Conservation (phyloP, 1,140 invertebrate genomes). For the Tetramorium simillimum region DNA sequence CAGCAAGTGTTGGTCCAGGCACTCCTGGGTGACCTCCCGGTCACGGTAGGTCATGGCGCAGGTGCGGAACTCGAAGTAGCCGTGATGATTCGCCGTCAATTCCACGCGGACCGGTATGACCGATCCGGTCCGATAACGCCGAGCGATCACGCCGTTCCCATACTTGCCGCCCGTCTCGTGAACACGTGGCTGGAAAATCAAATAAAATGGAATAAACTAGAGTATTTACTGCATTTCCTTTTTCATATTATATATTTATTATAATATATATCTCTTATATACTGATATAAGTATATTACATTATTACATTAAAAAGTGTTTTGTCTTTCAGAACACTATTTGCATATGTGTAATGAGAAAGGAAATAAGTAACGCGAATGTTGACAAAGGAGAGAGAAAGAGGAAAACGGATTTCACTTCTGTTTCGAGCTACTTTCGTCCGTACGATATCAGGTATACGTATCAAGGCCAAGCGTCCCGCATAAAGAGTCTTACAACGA, state of each 20-base stretch:
- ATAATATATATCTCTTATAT: neutral
- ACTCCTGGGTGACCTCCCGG: slow-evolving; percentile 89
- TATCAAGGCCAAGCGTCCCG: slow-evolving; percentile 31
- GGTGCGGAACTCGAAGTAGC: slow-evolving; percentile 95
- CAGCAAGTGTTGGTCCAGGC: slow-evolving; percentile 91
- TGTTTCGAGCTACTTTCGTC: slow-evolving; percentile 25
- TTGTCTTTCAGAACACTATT: neutral
- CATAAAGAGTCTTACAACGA: neutral
- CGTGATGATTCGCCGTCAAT: slow-evolving; percentile 92
- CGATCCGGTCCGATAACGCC: slow-evolving; percentile 89
- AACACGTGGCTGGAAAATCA: slow-evolving; percentile 87
- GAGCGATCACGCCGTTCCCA: slow-evolving; percentile 92
- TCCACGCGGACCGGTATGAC: slow-evolving; percentile 91
- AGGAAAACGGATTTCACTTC: slow-evolving; percentile 19
- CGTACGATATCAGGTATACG: neutral
- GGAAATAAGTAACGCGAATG: neutral
- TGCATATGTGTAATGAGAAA: neutral
- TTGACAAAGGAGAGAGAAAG: neutral
- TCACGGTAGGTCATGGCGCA: slow-evolving; percentile 88
- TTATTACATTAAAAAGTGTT: neutral
- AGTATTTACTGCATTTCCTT: neutral
- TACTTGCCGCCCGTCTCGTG: slow-evolving; percentile 95
- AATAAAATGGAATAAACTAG: slow-evolving; percentile 27
- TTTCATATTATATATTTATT: neutral
- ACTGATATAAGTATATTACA: neutral